Evolutionary conservation across 2,113 vertebrate genomes (phyloP).

Genomic region (Coregonus clupeaformis): DNA sequence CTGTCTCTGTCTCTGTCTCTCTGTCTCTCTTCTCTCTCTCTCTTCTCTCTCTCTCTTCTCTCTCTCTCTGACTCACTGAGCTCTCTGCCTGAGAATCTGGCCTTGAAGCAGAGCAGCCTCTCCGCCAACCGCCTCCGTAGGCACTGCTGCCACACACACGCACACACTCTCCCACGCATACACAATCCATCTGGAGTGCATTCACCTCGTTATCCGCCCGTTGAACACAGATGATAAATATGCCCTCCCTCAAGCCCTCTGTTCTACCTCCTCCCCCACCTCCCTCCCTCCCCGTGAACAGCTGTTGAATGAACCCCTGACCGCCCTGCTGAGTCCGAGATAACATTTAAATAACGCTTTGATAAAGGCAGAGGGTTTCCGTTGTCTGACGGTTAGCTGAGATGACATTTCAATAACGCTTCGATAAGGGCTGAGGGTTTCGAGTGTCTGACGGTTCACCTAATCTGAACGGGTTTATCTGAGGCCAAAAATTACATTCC

Average conservation of each 20-base stretch:
- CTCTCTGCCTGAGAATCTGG: slow-evolving; percentile 4
- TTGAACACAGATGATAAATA: neutral
- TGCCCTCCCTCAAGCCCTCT: too few species aligned
- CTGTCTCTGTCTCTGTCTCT: too few species aligned
- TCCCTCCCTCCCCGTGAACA: neutral
- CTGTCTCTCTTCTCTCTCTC: too few species aligned
- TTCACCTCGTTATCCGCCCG: neutral
- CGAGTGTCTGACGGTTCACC: neutral
- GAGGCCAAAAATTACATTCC: neutral
- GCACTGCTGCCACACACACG: neutral
- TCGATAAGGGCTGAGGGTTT: neutral
- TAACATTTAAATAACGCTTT: neutral
- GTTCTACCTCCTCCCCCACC: too few species aligned
- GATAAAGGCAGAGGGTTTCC: neutral
- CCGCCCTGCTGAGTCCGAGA: neutral
- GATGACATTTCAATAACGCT: neutral
- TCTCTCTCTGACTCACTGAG: neutral
- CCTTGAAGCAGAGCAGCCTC: neutral
- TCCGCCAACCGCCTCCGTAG: slow-evolving; percentile 4
- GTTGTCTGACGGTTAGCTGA: neutral
- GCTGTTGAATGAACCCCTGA: neutral
- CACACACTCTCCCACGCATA: neutral
- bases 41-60: neutral
- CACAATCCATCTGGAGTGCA: neutral
- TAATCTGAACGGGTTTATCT: slow-evolving; percentile 1